phyloP scores from a whole-genome alignment of 2,113 vertebrate species.

The Peromyscus maniculatus region DNA sequence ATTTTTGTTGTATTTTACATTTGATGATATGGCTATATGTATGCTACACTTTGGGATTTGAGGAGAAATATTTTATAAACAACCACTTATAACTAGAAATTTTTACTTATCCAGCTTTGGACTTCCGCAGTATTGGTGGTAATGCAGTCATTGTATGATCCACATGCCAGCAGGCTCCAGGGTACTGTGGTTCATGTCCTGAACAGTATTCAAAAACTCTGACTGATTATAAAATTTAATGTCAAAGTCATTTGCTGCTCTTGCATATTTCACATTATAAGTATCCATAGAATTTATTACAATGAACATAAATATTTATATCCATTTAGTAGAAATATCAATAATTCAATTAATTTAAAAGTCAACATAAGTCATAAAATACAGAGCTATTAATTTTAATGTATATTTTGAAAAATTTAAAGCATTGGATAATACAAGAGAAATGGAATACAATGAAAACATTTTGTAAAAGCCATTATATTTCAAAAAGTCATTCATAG shows the following conservation, averaged over 20 bases:
- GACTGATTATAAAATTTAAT: not conserved
- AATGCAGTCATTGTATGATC: not conserved
- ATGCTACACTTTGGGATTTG: not conserved
- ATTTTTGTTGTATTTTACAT: not conserved
- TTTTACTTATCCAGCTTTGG: not conserved
- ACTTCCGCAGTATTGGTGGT: not conserved
- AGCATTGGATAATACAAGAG: not conserved
- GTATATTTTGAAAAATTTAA: not conserved
- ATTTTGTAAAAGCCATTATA: not conserved
- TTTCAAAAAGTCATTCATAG: not conserved
- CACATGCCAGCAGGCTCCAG: not conserved
- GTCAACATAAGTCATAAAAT: not conserved
- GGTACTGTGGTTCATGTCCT: not conserved
- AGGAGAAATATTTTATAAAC: not conserved
- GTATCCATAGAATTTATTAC: not conserved
- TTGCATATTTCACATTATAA: not conserved
- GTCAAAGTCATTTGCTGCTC: not conserved
- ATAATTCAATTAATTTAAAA: conserved; percentile 13
- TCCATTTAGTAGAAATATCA: not conserved
- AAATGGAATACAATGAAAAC: not conserved
- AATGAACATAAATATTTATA: conserved; percentile 3
- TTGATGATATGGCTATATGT: not conserved
- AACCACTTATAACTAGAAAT: not conserved
- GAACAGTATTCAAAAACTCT: not conserved
- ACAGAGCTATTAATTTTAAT: not conserved